Base-by-base conservation (phyloP, 1,140 invertebrate species). In the Solenopsis fugax region DNA sequence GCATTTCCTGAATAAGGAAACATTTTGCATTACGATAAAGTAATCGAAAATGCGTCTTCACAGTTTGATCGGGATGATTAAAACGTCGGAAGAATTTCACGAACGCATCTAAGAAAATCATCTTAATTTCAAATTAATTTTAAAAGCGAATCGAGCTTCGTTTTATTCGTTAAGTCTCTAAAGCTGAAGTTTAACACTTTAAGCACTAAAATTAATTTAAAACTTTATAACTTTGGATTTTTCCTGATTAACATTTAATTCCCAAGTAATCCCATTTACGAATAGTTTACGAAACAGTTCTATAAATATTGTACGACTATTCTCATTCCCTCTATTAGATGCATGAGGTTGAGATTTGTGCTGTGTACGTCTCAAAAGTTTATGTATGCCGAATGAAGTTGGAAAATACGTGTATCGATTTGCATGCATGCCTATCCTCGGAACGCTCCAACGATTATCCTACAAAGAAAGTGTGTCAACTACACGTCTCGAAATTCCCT, bases 401-500 rank as follows among this genome's bases (percentile, higher is more conserved):
- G 67, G 78, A 58, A 34, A 73, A 41, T 81, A 58, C 24, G 21
- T 73, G 13, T 82, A 84, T 84, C 54, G 80, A 84, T 84, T 84
- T 37, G 80, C 54, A 16, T 84, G 18, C 48, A 21, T 84, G 18
- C 48, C 24, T 50, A 58, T 50, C 24, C 24, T 37, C 6, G 54
- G 69, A 52, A 45, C 37, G 78, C 67, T 58, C 9, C 54, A 56
- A 6, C 69, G 69, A 84, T 84, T 84, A 75, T 84, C 69, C 80
- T 60, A 84, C 80, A 84, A 84, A 84, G 54, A 56, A 84, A 84
- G 69, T 75, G 10, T 84, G 80, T 73, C 67, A 82, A 82, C 80
- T 73, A 24, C 80, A 82, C 37, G 67, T 82, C 80, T 72, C 69
- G 54, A 84, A 84, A 84, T 75, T 84, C 69, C 29, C 41, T 84